Percentiles rank a stretch among this genome's conserved stretches.
Evolutionary conservation across 2,888 invertebrate genomes (phyloP).

Genomic region (Brachypterus glaber): DNA sequence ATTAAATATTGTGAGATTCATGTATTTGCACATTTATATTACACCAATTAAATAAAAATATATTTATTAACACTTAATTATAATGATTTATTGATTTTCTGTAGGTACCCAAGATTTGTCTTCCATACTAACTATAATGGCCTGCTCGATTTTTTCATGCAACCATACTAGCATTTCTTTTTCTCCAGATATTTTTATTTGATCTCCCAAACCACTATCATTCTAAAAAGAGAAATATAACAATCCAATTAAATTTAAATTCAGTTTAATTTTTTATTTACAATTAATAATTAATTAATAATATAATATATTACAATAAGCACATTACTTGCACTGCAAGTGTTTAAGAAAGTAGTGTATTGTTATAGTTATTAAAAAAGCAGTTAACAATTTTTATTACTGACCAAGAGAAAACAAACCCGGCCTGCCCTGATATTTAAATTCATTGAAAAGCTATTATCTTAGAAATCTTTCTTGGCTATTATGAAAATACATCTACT

Average conservation of each 20-base stretch:
- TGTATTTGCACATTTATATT: slow-evolving; percentile 16
- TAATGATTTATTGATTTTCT: slow-evolving; percentile 15
- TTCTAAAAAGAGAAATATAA: slow-evolving; percentile 21
- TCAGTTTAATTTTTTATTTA: too few species aligned
- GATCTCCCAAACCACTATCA: slow-evolving; percentile 28
- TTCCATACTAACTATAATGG: slow-evolving; percentile 63
- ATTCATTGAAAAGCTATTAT: too few species aligned
- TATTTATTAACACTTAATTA: slow-evolving; percentile 15
- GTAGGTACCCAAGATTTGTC: slow-evolving; percentile 51
- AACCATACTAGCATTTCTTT: slow-evolving; percentile 58
- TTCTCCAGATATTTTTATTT: slow-evolving; percentile 49
- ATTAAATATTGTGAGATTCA: neutral
- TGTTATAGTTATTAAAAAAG: too few species aligned
- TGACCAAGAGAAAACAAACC: too few species aligned
- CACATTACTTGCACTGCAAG: too few species aligned
- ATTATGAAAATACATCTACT: too few species aligned
- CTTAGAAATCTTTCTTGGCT: too few species aligned
- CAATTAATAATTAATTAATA: too few species aligned
- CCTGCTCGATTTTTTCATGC: slow-evolving; percentile 63
- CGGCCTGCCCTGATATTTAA: too few species aligned
- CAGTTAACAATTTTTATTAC: too few species aligned
- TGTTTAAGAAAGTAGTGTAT: too few species aligned
- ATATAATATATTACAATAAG: too few species aligned
- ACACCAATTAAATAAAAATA: slow-evolving; percentile 16
- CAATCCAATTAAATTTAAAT: neutral